phyloP scores from a whole-genome alignment of 1,140 invertebrate genomes.

The Trichonephila inaurata region DNA sequence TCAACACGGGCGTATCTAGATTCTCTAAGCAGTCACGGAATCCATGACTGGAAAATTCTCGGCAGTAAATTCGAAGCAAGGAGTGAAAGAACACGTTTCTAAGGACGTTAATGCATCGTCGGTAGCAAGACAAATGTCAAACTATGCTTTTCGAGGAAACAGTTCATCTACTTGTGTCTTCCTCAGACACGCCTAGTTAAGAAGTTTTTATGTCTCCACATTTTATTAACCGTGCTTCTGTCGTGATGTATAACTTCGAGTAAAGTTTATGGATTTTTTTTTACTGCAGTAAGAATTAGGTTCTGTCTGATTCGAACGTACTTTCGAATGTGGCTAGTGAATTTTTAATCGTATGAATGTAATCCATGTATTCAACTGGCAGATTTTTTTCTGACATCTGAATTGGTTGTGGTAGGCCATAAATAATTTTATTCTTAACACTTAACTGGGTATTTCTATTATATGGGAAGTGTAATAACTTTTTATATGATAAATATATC shows the following conservation, averaged over 20 bases:
- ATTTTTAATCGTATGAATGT: neutral
- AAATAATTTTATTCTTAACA: neutral
- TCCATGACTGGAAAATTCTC: constrained; percentile 34
- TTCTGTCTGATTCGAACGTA: neutral
- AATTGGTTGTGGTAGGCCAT: neutral
- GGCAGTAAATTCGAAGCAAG: constrained; percentile 3
- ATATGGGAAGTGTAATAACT: too few species aligned
- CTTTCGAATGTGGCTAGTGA: neutral
- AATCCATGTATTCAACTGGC: neutral
- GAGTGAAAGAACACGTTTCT: constrained; percentile 39
- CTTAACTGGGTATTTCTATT: too few species aligned
- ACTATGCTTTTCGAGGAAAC: neutral
- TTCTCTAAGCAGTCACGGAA: constrained; percentile 46
- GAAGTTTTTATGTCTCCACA: constrained; percentile 1
- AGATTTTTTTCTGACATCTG: too few species aligned
- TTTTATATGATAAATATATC: too few species aligned
- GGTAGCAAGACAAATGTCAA: constrained; percentile 34
- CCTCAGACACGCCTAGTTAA: constrained; percentile 22
- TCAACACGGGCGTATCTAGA: neutral
- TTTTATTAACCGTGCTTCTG: neutral
- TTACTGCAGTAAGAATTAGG: neutral
- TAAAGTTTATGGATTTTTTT: neutral
- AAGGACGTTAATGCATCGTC: constrained; percentile 29
- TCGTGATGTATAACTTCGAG: neutral
- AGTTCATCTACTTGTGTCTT: constrained; percentile 14